Percentiles rank a stretch among this genome's conserved stretches.
Conservation (phyloP, 2,797 vertebrate genomes). For the Cryptoprocta ferox region DNA sequence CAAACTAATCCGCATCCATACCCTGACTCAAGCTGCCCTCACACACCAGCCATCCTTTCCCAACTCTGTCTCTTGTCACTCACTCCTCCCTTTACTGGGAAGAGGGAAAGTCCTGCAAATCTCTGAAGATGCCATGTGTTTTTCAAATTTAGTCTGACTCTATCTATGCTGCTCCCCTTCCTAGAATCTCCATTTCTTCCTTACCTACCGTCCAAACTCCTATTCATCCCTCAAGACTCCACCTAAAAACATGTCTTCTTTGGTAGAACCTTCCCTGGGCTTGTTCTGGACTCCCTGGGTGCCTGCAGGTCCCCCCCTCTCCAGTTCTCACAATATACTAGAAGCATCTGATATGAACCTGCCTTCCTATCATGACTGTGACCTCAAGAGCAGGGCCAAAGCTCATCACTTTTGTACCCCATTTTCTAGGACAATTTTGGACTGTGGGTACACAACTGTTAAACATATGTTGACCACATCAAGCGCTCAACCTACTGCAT, state of each 20-base stretch:
- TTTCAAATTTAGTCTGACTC: not conserved
- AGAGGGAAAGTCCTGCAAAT: not conserved
- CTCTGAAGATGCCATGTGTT: not conserved
- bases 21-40: accelerated
- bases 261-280: not conserved
- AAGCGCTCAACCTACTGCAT: not conserved
- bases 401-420: not conserved
- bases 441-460: not conserved
- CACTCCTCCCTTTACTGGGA: not conserved
- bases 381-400: not conserved
- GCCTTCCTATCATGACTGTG: not conserved
- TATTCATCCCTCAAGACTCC: not conserved
- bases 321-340: not conserved
- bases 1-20: accelerated
- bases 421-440: not conserved
- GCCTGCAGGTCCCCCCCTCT: not conserved
- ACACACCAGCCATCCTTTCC: not conserved
- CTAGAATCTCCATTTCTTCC: not conserved
- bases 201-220: not conserved
- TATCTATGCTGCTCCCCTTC: not conserved
- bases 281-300: not conserved
- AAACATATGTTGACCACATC: not conserved
- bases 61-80: not conserved
- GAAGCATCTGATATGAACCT: not conserved
- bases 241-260: not conserved